Base-by-base conservation (phyloP, 2,113 vertebrate genomes). In the Phalacrocorax aristotelis region DNA sequence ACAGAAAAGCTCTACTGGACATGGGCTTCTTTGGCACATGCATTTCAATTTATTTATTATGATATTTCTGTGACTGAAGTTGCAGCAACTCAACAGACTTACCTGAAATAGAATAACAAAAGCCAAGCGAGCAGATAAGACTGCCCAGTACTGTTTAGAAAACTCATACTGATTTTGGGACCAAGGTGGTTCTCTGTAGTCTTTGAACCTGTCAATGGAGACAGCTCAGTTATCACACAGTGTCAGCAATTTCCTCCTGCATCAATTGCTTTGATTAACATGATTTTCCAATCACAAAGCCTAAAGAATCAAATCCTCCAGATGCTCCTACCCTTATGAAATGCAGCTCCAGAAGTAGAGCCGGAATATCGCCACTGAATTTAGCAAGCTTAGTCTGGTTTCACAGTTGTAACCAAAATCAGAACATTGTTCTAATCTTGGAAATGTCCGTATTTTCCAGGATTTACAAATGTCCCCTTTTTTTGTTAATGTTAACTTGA, bases 101-200 rank as follows among this genome's bases (percentile, higher is more conserved):
- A 99, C 99, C 99, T 99, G 99, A 92, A 99, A 99, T 26, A 99
- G 98, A 89, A 99, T 99, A 55, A 99, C 99, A 91, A 99, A 99
- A 34, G 99, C 99, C 97, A 99, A 97, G 52, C 99, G 99, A 74
- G 99, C 99, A 32, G 99, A 99, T 49, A 99, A 95, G 83, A 99
- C 97, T 0, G 99, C 98, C 99, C 99, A 99, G 98, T 99, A 99
- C 94, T 99, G 99, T 94, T 99, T 99, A 29, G 99, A 99, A 91
- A 99, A 99, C 69, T 99, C 99, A 27, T 99, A 99, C 1, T 98
- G 98, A 68, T 99, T 98, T 1, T 95, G 95, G 16, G 98, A 99
- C 99, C 99, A 99, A 0, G 99, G 99, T 6, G 99, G 99, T 86
- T 99, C 99, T 97, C 99, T 98, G 97, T 99, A 99, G 97, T 99